Percentiles rank a stretch among this genome's conserved stretches.
Conservation (phyloP, 1,140 invertebrate species). For the Phymastichus coffea region DNA sequence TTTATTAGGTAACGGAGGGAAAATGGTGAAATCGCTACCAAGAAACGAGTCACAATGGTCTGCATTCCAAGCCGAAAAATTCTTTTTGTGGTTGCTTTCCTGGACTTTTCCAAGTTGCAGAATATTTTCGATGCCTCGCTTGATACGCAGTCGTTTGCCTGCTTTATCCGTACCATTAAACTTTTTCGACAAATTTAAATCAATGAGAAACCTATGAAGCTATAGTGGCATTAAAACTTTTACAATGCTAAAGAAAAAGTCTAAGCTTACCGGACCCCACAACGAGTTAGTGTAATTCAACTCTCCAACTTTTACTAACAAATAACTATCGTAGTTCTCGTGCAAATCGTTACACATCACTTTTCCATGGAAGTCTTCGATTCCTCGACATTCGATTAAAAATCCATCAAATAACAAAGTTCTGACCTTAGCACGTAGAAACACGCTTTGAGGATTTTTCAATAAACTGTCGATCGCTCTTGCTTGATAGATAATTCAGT, state of each 20-base stretch:
- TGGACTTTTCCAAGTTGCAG: conserved; percentile 69
- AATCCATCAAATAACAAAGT: conserved; percentile 73
- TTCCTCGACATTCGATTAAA: conserved; percentile 71
- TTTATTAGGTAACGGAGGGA: conserved; percentile 66
- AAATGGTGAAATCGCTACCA: conserved; percentile 77
- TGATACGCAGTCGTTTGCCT: conserved; percentile 63
- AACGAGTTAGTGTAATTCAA: no score
- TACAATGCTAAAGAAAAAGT: no score
- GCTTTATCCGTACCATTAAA: conserved; percentile 63
- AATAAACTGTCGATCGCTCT: conserved; percentile 59
- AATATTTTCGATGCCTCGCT: conserved; percentile 68
- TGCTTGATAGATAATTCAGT: no score
- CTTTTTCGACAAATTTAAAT: no score
- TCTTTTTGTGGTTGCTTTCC: conserved; percentile 61
- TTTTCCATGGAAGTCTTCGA: no score
- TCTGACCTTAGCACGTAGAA: conserved; percentile 63
- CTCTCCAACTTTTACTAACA: no score
- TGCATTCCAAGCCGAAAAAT: conserved; percentile 62
- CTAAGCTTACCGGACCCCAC: no score
- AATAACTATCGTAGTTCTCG: no score
- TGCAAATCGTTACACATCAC: no score
- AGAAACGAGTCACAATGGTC: conserved; percentile 66
- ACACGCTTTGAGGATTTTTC: conserved; percentile 61
- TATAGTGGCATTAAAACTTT: no score
- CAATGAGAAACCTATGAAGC: no score